These are phyloP conservation scores for Pycnomerus fuliginosus DNA, from an alignment of 2,888 invertebrate species.

Conservation along the genomic window DNA sequence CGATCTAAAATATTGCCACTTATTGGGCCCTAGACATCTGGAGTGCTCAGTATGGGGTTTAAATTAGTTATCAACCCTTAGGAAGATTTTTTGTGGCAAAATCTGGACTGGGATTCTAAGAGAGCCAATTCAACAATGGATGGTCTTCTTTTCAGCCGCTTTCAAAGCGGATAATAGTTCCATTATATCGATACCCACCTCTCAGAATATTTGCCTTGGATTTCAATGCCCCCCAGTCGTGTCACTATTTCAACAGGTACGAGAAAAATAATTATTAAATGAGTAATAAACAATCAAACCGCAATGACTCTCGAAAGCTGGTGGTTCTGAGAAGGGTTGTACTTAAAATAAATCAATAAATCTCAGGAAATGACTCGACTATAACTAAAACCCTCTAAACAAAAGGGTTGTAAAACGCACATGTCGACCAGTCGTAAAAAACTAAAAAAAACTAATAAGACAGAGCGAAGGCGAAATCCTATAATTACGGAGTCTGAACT, in stretches of 20 bases:
- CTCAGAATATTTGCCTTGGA: too few species aligned
- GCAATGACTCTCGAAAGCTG: slow-evolving; percentile 21
- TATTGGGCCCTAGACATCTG: slow-evolving; percentile 13
- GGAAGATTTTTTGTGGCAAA: too few species aligned
- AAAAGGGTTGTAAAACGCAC: slow-evolving; percentile 20
- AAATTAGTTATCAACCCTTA: slow-evolving; percentile 27
- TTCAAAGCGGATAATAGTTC: too few species aligned
- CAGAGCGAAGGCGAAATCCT: slow-evolving; percentile 2
- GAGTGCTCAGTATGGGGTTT: slow-evolving; percentile 12
- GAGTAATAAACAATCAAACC: slow-evolving; percentile 22
- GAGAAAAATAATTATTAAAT: too few species aligned
- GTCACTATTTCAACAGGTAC: too few species aligned
- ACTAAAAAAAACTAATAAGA: slow-evolving; percentile 4
- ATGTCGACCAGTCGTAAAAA: not conserved
- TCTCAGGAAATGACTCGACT: slow-evolving; percentile 18
- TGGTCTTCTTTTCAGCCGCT: too few species aligned
- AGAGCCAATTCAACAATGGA: too few species aligned
- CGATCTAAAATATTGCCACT: slow-evolving; percentile 21
- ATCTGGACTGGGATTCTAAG: too few species aligned
- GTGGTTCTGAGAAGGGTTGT: slow-evolving; percentile 15
- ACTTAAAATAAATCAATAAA: slow-evolving; percentile 12
- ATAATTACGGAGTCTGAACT: slow-evolving; percentile 10
- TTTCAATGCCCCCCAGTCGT: too few species aligned
- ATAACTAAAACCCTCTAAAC: slow-evolving; percentile 16
- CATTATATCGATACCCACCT: too few species aligned